Conservation (phyloP, 2,797 vertebrate species). For the Pangasius larnaudii region DNA sequence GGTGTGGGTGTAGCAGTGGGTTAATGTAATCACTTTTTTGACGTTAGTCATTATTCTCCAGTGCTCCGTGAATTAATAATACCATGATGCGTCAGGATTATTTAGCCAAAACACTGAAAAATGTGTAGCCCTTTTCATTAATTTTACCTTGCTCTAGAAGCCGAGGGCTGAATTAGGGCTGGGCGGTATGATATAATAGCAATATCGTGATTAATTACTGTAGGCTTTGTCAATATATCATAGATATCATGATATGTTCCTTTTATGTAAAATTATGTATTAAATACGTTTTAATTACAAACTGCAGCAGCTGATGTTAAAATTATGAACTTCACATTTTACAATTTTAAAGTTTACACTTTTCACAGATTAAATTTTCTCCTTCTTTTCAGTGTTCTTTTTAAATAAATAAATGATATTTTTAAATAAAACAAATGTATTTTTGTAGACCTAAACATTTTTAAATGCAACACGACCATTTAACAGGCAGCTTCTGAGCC, state of each 20-base stretch:
- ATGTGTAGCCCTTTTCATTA: background rate
- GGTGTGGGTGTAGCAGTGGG: conserved; percentile 32
- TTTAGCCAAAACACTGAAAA: conserved; percentile 2
- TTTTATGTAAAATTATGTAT: background rate
- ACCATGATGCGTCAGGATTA: background rate
- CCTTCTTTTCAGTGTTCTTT: background rate
- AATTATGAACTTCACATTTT: background rate
- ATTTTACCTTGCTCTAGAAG: background rate
- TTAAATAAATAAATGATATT: background rate
- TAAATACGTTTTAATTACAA: background rate
- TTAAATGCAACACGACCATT: background rate
- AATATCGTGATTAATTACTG: background rate
- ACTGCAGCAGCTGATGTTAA: background rate
- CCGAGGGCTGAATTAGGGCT: background rate
- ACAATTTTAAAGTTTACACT: too few relatives aligned
- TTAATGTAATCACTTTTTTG: conserved; percentile 37
- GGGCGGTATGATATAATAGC: background rate
- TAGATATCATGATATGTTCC: background rate
- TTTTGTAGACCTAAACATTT: background rate
- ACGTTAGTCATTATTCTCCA: conserved; percentile 33
- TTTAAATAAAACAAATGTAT: background rate
- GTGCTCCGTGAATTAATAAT: conserved; percentile 14
- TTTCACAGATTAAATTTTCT: background rate
- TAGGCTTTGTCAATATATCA: background rate
- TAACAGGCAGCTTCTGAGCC: background rate